Conservation (phyloP, 92 coral and sea anemone genomes). For the Pocillopora meandrina region DNA sequence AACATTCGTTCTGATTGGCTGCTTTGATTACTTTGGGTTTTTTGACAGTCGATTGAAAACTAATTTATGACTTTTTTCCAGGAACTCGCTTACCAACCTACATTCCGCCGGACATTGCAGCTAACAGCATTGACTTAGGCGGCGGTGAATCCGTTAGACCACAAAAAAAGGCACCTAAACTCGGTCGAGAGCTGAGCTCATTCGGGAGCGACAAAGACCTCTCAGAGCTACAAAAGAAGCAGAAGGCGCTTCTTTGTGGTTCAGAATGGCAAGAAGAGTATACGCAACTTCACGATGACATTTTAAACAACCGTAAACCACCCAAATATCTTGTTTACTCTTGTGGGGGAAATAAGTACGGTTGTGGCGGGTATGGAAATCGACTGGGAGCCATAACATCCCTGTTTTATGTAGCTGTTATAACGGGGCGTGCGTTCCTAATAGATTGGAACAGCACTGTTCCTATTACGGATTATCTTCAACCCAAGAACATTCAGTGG, state of each 20-base stretch:
- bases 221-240: conserved; percentile 22
- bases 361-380: conserved; percentile 84
- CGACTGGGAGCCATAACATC: conserved; percentile 68
- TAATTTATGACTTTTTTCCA: conserved; percentile 8
- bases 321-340: conserved; percentile 63
- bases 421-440: conserved; percentile 72
- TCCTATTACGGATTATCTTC: conserved; percentile 55
- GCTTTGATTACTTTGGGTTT: no score
- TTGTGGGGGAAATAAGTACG: conserved; percentile 66
- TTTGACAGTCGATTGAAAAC: background rate
- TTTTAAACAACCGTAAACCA: conserved; percentile 34
- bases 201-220: conserved; percentile 24
- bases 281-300: conserved; percentile 53
- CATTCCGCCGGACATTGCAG: background rate
- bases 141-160: background rate
- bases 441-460: conserved; percentile 67
- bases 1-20: no score
- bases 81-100: conserved; percentile 30
- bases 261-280: conserved; percentile 58
- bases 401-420: conserved; percentile 62
- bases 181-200: conserved; percentile 25
- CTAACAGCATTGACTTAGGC: background rate
- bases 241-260: conserved; percentile 46
- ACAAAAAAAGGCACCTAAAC: background rate
- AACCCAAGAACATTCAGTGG: conserved; percentile 68